phyloP scores from a whole-genome alignment of 2,888 invertebrate species.

The Nomada ferruginata region DNA sequence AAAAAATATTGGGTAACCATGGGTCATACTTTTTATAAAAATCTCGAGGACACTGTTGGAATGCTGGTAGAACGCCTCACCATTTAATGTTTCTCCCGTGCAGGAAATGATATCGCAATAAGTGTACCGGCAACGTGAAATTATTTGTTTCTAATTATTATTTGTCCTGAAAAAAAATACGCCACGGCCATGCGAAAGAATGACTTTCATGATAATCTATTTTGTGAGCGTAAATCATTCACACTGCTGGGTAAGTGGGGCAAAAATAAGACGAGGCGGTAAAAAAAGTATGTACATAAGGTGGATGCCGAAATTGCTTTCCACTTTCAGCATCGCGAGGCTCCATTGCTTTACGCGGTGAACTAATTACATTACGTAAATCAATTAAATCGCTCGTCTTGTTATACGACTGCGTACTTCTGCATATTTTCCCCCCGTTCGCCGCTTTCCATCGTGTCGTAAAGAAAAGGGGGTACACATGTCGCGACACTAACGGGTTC shows the following conservation, averaged over 20 bases:
- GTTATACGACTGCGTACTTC: background rate
- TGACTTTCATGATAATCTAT: slow-evolving; percentile 43
- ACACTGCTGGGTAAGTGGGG: slow-evolving; percentile 43
- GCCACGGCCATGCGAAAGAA: slow-evolving; percentile 2
- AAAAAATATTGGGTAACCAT: background rate
- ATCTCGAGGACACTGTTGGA: background rate
- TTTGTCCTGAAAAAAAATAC: background rate
- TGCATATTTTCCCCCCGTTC: too few species aligned
- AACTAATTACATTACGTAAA: slow-evolving; percentile 36
- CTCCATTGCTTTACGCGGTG: slow-evolving; percentile 16
- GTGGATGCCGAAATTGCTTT: slow-evolving; percentile 44
- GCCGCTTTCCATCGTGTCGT: background rate
- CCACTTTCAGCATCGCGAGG: slow-evolving; percentile 33
- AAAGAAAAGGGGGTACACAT: background rate
- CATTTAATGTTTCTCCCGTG: too few species aligned
- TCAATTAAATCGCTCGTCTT: slow-evolving; percentile 1
- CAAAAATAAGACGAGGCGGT: slow-evolving; percentile 38
- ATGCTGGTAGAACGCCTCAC: background rate
- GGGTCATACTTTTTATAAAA: background rate
- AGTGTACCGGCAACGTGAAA: background rate
- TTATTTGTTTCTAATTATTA: background rate
- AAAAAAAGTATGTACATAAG: slow-evolving; percentile 29
- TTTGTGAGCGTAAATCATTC: slow-evolving; percentile 45
- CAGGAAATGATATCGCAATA: background rate
- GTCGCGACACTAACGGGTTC: too few species aligned